Base-by-base conservation (phyloP, 2,113 vertebrate species). In the Channa maculata region DNA sequence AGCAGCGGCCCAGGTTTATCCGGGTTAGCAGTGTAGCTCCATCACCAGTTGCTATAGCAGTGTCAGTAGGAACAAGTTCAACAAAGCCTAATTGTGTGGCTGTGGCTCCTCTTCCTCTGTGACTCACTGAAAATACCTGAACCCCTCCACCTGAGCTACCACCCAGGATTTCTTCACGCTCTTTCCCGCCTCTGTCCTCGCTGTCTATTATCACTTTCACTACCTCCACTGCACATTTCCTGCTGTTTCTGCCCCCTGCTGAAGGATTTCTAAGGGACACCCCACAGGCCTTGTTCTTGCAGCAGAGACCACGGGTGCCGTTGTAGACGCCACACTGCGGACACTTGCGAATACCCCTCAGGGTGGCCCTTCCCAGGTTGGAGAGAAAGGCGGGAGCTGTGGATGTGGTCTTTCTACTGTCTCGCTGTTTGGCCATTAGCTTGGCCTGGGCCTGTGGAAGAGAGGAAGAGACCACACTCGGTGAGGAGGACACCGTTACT, bases 211-310 rank as follows among this genome's bases (percentile, higher is more conserved):
- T 85, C 68, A 98, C 82, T 5, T 88, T 95, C 77, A 98, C 95
- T 36, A 95, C 97, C 38, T 96, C 94, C 1, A 90, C 44, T 0
- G 80, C 34, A 0, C 94, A 90, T 43, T 77, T 93, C 77, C 84
- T 93, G 45, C 63, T 11, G 91, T n/a, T 82, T 43, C 82, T 57
- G 5, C 59, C 45, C 1, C 33, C 71, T 0, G 68, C 57, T 0
- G 83, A 36, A 0, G 95, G 95, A 0, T 91, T 94, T 1, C 96
- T 92, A 86, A 99, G 97, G 11, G 96, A 91, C 0, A 96, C 88
- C 1, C 97, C 96, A 0, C 97, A 98, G 0, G 84, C 95, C 83
- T 97, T 96, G 93, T 98, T 99, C 92, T 99, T 98, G 93, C 97
- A 99, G 92, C 97, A 97, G 46, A 98, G 92, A 1, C 97, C 97